Conservation (phyloP, 2,797 vertebrate genomes). For the Falco columbarius region DNA sequence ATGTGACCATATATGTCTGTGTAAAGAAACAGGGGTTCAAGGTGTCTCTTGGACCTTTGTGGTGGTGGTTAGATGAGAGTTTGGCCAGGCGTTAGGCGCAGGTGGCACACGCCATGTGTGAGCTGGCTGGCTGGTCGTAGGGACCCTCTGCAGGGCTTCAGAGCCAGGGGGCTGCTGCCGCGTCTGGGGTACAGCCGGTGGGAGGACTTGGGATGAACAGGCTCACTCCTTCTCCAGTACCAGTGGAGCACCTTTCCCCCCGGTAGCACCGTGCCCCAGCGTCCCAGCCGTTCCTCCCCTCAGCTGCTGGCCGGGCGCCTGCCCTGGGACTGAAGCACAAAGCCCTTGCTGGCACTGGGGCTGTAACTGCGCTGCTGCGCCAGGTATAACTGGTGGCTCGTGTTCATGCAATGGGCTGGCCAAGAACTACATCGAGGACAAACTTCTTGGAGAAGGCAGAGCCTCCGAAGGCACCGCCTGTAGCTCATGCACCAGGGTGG, state of each 20-base stretch:
- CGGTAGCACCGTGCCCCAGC: background rate
- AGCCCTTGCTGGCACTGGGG: background rate
- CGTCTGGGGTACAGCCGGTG: accelerated
- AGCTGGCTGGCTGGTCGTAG: background rate
- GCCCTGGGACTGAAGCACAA: background rate
- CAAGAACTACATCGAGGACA: background rate
- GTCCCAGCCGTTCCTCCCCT: background rate
- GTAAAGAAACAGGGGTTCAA: background rate
- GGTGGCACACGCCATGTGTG: background rate
- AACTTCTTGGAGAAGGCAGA: background rate
- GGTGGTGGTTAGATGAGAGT: background rate
- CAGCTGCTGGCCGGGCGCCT: background rate
- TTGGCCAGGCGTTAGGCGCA: background rate
- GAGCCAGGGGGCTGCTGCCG: background rate
- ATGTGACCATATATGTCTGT: background rate
- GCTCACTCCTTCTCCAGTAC: background rate
- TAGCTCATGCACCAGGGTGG: background rate
- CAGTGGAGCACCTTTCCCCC: background rate
- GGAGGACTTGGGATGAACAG: background rate
- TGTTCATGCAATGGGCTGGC: background rate
- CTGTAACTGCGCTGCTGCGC: background rate
- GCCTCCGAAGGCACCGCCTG: background rate
- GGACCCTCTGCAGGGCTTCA: background rate
- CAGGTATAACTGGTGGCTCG: background rate
- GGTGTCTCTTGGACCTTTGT: background rate